A percentile compares a stretch with the other conserved stretches of the same genome.
Evolutionary conservation across 2,113 vertebrate species (phyloP).

Genomic region (Ceuthmochares aereus): DNA sequence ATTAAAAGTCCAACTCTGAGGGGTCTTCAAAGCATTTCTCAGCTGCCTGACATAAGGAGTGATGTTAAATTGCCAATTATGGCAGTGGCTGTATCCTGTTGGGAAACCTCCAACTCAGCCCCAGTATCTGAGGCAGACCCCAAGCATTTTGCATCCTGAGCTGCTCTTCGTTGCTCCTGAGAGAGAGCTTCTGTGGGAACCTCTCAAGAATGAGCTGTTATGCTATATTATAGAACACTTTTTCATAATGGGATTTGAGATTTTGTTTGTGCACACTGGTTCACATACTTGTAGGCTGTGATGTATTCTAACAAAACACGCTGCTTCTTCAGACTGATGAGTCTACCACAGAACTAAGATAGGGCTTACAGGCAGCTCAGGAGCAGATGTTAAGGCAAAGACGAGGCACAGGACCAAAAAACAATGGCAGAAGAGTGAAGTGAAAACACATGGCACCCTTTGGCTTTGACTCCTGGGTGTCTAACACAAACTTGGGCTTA

Average conservation of each 20-base stretch:
- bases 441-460: not conserved
- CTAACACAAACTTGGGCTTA: not conserved
- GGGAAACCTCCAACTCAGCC: not conserved
- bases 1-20: rapidly evolving
- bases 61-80: not conserved
- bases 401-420: not conserved
- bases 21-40: not conserved
- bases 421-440: not conserved
- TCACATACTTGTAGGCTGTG: rapidly evolving
- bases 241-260: not conserved
- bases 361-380: not conserved
- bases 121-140: not conserved
- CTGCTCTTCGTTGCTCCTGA: not conserved
- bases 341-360: rapidly evolving
- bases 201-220: not conserved
- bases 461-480: not conserved
- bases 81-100: not conserved
- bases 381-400: not conserved
- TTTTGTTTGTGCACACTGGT: not conserved
- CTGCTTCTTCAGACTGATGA: not conserved
- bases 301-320: not conserved
- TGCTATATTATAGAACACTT: not conserved
- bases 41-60: not conserved
- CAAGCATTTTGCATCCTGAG: not conserved
- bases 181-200: not conserved